These are phyloP conservation scores for Monopterus albus DNA, from an alignment of 2,113 vertebrate species.

Conservation along the genomic window DNA sequence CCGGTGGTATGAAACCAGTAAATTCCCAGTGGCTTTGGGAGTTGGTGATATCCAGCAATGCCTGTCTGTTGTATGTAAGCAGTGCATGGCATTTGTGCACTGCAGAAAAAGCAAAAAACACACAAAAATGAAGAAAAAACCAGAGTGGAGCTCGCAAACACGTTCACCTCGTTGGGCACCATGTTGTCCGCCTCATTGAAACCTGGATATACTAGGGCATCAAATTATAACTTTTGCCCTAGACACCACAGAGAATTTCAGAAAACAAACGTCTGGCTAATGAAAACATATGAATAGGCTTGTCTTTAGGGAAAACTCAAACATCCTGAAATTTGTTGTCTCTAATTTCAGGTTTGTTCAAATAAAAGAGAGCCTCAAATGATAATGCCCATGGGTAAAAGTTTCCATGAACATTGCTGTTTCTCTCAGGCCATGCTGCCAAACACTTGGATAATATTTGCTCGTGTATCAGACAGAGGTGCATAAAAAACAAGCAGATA, in stretches of 20 bases:
- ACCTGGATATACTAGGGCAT: not conserved
- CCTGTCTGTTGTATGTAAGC: no score
- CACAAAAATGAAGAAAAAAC: no score
- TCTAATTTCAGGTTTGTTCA: slow-evolving; percentile 19
- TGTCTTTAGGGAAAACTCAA: not conserved
- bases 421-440: not conserved
- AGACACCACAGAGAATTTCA: not conserved
- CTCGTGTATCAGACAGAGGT: not conserved
- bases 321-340: slow-evolving; percentile 1
- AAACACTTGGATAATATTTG: not conserved
- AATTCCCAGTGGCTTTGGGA: no score
- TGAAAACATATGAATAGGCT: not conserved
- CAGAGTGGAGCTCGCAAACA: no score
- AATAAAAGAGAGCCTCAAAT: not conserved
- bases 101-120: no score
- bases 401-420: not conserved
- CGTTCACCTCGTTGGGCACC: no score
- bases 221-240: no score
- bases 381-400: not conserved
- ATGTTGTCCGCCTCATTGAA: no score
- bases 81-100: no score
- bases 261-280: not conserved
- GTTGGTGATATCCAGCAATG: no score
- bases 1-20: no score
- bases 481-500: not conserved